Evolutionary conservation across 2,888 invertebrate genomes (phyloP), one percentile per base, ranked within the genome.

Genomic region (Polydrusus cervinus): DNA sequence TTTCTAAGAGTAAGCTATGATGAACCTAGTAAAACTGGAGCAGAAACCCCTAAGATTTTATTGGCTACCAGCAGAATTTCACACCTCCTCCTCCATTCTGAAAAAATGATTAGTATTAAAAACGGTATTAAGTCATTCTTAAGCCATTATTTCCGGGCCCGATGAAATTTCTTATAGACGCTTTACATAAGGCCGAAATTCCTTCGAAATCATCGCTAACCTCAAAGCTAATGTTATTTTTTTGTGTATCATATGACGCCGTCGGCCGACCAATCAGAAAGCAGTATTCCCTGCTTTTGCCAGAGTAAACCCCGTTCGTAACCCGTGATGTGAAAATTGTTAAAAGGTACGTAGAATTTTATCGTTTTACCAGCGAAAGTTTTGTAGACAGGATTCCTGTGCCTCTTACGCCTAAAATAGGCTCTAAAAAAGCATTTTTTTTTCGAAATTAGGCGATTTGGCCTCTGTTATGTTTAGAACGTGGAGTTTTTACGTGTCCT

Each of bases 271-370:
- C 87, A 88, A 88, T 87, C 84, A 82, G 83, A 81, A 79, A 66
- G 80, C 81, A 79, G 82, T 82, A 83, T 86, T 85, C 87, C 87
- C 84, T 87, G 87, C 84, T 86, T 84, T 84, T 80, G 81, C 83
- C 80, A 82, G 82, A 84, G 86, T 84, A 85, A 86, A 86, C 87
- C 88, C 88, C 87, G 87, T 85, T 85, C 66, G 85, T 85, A 84
- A 84, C 86, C 85, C 85, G 85, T 86, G 85, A 86, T 85, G 87
- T 87, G 87, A 87, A 86, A 87, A 86, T 86, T 86, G 86, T 86
- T 85, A 81, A 84, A 85, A 87, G 87, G 87, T 87, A 87, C 84
- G 87, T 87, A 87, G 86, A 87, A 87, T 87, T 87, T 87, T 87
- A 87, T 87, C 87, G 87, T 87, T 87, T 87, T 87, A 87, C 85